These are phyloP conservation scores for Neoascia interrupta DNA, from an alignment of 2,888 invertebrate species.

Conservation along the genomic window DNA sequence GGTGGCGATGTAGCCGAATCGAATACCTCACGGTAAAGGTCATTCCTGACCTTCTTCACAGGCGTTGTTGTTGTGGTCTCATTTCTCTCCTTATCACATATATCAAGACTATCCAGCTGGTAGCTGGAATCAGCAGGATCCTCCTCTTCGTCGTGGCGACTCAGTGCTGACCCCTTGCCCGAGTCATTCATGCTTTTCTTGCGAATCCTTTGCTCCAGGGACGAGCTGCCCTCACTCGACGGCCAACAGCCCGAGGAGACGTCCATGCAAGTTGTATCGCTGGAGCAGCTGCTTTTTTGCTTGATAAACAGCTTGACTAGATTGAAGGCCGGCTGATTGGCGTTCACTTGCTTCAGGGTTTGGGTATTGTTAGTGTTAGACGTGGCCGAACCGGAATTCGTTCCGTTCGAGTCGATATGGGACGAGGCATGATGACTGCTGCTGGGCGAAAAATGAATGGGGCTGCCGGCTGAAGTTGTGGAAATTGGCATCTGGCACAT, in stretches of 20 bases:
- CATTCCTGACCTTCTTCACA: conserved; percentile 65
- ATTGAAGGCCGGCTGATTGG: conserved; percentile 87
- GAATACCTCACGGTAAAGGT: conserved; percentile 72
- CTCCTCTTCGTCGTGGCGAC: conserved; percentile 79
- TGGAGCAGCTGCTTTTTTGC: conserved; percentile 89
- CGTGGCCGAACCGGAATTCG: conserved; percentile 76
- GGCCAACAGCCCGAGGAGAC: conserved; percentile 92
- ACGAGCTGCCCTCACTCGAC: conserved; percentile 78
- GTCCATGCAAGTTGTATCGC: conserved; percentile 87
- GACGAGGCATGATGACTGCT: conserved; percentile 68
- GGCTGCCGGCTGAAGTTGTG: conserved; percentile 55
- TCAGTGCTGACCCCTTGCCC: conserved; percentile 79
- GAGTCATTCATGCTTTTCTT: conserved; percentile 80
- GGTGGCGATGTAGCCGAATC: conserved; percentile 71
- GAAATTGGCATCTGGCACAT: conserved; percentile 80
- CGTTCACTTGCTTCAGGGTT: conserved; percentile 76
- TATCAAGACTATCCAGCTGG: conserved; percentile 75
- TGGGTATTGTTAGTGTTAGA: conserved; percentile 71
- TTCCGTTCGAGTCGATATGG: conserved; percentile 64
- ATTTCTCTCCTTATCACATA: conserved; percentile 70
- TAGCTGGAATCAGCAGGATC: conserved; percentile 71
- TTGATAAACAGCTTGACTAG: conserved; percentile 94
- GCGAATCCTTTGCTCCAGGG: conserved; percentile 77
- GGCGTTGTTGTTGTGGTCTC: conserved; percentile 67
- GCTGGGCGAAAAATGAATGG: conserved; percentile 73